Conservation (phyloP, 2,888 invertebrate species). For the Tuta absoluta region DNA sequence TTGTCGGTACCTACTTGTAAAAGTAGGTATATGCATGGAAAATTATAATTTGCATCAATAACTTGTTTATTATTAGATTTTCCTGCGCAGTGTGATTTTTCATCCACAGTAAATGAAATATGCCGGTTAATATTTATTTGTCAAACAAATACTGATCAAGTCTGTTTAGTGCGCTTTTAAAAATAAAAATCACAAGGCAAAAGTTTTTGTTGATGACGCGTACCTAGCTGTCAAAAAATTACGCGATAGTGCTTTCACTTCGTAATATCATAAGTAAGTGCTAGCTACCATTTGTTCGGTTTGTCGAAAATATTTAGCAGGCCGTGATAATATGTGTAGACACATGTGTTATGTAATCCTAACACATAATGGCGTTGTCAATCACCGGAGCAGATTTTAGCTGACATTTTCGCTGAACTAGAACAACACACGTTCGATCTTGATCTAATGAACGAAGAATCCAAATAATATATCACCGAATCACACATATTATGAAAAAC, state of each 20-base stretch:
- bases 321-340: not conserved
- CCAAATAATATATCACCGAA: not conserved
- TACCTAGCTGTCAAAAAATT: too few relatives aligned
- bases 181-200: too few relatives aligned
- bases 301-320: not conserved
- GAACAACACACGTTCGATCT: not conserved
- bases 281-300: not conserved
- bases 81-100: too few relatives aligned
- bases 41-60: not conserved
- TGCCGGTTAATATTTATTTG: too few relatives aligned
- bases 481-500: too few relatives aligned
- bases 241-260: too few relatives aligned
- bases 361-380: not conserved
- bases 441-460: not conserved
- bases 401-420: slow-evolving; percentile 22
- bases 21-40: not conserved
- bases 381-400: slow-evolving; percentile 15
- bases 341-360: not conserved
- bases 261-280: not conserved
- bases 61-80: too few relatives aligned
- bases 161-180: too few relatives aligned
- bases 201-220: too few relatives aligned
- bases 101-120: too few relatives aligned
- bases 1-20: not conserved
- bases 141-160: too few relatives aligned